These are phyloP conservation scores for Castor canadensis DNA, from an alignment of 2,113 vertebrate genomes.

Conservation along the genomic window DNA sequence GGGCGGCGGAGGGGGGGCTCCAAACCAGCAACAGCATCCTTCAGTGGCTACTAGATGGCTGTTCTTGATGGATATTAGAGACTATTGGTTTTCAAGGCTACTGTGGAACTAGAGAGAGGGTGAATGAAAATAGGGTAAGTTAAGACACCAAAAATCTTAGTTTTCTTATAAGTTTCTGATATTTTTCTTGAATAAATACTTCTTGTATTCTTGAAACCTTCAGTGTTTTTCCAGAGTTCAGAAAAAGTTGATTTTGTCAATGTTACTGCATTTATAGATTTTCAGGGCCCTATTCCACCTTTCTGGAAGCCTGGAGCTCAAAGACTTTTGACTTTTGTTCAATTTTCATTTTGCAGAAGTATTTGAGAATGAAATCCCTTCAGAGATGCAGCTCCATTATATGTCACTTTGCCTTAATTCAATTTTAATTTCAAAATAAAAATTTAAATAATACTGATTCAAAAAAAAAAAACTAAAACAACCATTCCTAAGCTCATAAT, in stretches of 20 bases:
- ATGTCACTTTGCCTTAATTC: constrained; percentile 4
- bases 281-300: neutral
- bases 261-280: constrained; percentile 28
- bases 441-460: constrained; percentile 5
- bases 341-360: neutral
- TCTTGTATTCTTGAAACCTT: constrained; percentile 25
- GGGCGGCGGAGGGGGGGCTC: too few relatives aligned
- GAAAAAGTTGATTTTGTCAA: constrained; percentile 18
- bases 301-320: constrained; percentile 14
- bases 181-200: constrained; percentile 49
- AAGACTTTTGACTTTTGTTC: neutral
- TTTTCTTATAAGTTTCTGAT: neutral
- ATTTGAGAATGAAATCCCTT: neutral
- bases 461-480: neutral
- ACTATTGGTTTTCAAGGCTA: neutral
- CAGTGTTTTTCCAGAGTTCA: constrained; percentile 28
- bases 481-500: neutral
- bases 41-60: neutral
- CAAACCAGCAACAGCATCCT: neutral
- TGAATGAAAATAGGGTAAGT: neutral
- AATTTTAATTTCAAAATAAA: constrained; percentile 40
- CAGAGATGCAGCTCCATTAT: neutral
- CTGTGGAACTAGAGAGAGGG: neutral
- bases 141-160: neutral
- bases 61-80: neutral